Base-by-base conservation (phyloP, 1,140 invertebrate species). In the Bombus impatiens region DNA sequence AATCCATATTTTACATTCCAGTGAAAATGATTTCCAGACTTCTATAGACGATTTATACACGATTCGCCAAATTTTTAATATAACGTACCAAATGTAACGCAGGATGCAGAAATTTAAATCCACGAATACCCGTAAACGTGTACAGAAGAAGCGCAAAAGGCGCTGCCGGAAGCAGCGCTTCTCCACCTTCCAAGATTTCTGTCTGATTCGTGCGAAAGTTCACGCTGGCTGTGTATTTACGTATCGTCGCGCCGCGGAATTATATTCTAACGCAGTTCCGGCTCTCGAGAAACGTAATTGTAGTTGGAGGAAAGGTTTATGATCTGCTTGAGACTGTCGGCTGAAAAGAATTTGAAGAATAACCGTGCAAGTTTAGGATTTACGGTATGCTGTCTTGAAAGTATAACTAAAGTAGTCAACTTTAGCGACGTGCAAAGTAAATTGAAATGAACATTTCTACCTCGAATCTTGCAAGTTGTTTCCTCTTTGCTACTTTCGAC, bases 171-270 rank as follows among this genome's bases (percentile, higher is more conserved):
- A 75, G 40, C 28, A 22, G 57, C n/a, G n/a, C 10, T 67, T 32
- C 44, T 76, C 59, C 81, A 77, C 67, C 59, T 77, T 77, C 6
- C 32, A 35, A 42, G 62, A 35, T 76, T 57, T 78, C 75, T 42
- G 25, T 28, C 18, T 13, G 44, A 83, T 83, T 62, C 59, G 74
- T 44, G 44, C 13, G 13, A 76, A 81, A 81, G 67, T 81, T 81
- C 37, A 15, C 84, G n/a, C 72, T n/a, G 57, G n/a, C 40, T 62
- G 28, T n/a, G 8, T 79, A 74, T 71, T 62, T 40, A 9, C 22
- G 53, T 65, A 72, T 59, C 42, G 40, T 22, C 32, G 76, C 22
- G 3, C 12, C n/a, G 4, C 74, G 15, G 42, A 67, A 28, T 84
- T 84, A 57, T 68, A 57, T 57, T 40, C n/a, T 70, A 53, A 84